Conservation (phyloP, 1,140 invertebrate species). For the Argopecten irradians region DNA sequence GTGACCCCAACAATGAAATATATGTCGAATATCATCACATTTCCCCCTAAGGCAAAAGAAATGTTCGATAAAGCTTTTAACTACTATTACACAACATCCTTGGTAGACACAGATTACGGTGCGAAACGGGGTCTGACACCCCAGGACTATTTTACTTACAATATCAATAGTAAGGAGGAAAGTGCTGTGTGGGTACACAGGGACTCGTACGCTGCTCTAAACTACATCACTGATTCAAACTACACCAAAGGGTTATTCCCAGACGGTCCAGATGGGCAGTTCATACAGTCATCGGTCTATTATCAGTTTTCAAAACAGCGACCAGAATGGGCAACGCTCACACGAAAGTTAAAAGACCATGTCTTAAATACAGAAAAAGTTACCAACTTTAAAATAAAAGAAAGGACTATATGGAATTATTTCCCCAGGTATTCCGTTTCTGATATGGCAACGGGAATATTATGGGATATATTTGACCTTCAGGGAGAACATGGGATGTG, state of each 20-base stretch:
- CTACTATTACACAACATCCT: constrained; percentile 15
- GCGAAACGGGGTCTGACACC: not conserved
- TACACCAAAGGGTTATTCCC: not conserved
- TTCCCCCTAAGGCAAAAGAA: not conserved
- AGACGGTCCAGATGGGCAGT: not conserved
- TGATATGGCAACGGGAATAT: not conserved
- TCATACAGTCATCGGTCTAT: constrained; percentile 1
- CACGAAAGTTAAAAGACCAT: not conserved
- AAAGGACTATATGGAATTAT: constrained; percentile 30
- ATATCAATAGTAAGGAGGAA: not conserved
- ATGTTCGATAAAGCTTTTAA: not conserved
- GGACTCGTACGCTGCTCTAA: not conserved
- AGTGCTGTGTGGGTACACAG: not conserved
- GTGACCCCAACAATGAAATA: constrained; percentile 27
- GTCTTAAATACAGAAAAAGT: not conserved
- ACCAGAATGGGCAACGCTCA: not conserved
- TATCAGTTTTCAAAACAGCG: constrained; percentile 31
- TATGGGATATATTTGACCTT: constrained; percentile 43
- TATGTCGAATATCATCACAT: constrained; percentile 8
- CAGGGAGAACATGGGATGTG: constrained; percentile 32
- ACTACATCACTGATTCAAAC: not conserved
- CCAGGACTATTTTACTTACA: not conserved
- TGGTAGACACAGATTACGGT: constrained; percentile 26
- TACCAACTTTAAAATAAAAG: not conserved
- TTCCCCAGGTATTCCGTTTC: constrained; percentile 25